phyloP scores from a whole-genome alignment of 2,113 vertebrate species.

The Colinus virginianus region DNA sequence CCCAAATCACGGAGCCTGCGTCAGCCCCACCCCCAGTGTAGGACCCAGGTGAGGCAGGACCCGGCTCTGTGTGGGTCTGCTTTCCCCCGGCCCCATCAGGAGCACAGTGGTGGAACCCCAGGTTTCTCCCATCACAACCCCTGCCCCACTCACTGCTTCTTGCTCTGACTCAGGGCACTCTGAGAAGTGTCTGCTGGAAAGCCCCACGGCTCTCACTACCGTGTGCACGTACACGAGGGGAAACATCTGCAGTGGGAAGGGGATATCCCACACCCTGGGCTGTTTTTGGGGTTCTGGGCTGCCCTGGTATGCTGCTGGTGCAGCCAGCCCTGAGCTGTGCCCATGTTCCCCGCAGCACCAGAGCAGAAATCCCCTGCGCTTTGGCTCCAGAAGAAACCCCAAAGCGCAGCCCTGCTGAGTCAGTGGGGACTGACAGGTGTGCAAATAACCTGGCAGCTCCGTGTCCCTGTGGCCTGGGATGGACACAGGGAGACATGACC shows the following conservation, averaged over 20 bases:
- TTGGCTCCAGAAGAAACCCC: not conserved
- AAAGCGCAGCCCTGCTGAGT: fast-evolving
- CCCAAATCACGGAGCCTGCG: fast-evolving
- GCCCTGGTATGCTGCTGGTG: not conserved
- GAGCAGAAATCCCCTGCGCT: not conserved
- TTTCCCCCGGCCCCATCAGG: not conserved
- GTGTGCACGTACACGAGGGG: not conserved
- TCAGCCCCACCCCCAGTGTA: not conserved
- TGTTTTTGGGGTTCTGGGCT: not conserved
- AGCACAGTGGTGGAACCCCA: not conserved
- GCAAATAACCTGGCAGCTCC: not conserved
- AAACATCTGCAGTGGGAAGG: too few species aligned
- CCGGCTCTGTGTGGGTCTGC: not conserved
- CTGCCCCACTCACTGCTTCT: fast-evolving
- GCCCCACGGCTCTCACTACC: not conserved
- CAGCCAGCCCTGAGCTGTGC: not conserved
- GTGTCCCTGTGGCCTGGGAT: not conserved
- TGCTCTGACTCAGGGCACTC: not conserved
- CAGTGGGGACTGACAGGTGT: not conserved
- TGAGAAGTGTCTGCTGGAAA: not conserved
- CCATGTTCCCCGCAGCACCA: not conserved
- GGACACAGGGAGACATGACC: not conserved
- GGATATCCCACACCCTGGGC: not conserved
- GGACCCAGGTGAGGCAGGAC: not conserved
- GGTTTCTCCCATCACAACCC: not conserved